Evolutionary conservation across 1,140 invertebrate species (phyloP).

Genomic region (Pseudomyrmex dendroicus): DNA sequence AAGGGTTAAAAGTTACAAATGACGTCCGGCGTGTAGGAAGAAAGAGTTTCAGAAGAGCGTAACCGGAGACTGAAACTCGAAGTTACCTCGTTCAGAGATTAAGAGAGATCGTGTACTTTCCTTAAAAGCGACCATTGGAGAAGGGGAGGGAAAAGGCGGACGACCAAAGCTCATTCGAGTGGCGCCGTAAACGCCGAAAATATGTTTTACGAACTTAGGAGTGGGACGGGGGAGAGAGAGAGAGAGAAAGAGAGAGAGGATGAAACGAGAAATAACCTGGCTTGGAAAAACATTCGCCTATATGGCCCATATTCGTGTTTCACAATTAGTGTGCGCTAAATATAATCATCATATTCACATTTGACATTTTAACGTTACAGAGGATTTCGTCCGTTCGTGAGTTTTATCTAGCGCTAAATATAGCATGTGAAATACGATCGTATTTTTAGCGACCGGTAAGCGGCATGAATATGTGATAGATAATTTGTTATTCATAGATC

Average conservation of each 20-base stretch:
- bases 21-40: conserved; percentile 8
- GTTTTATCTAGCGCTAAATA: conserved; percentile 24
- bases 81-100: conserved; percentile 46
- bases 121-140: conserved; percentile 10
- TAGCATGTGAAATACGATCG: conserved; percentile 11
- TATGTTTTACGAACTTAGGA: conserved; percentile 32
- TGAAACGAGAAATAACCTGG: conserved; percentile 44
- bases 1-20: conserved; percentile 54
- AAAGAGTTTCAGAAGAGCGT: conserved; percentile 24
- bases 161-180: conserved; percentile 46
- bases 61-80: conserved; percentile 32
- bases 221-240: no score
- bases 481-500: conserved; percentile 40
- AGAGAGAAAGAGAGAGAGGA: no score
- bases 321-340: conserved; percentile 24
- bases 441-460: conserved; percentile 7
- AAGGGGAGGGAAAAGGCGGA: neutral
- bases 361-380: conserved; percentile 36
- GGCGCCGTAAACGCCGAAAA: conserved; percentile 50
- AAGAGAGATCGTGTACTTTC: conserved; percentile 47
- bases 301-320: no score
- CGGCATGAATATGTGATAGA: neutral
- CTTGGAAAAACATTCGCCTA: no score
- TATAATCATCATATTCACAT: conserved; percentile 9
- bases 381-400: neutral